These are phyloP conservation scores for Tauraco erythrolophus DNA, from an alignment of 2,113 vertebrate genomes.

Conservation along the genomic window DNA sequence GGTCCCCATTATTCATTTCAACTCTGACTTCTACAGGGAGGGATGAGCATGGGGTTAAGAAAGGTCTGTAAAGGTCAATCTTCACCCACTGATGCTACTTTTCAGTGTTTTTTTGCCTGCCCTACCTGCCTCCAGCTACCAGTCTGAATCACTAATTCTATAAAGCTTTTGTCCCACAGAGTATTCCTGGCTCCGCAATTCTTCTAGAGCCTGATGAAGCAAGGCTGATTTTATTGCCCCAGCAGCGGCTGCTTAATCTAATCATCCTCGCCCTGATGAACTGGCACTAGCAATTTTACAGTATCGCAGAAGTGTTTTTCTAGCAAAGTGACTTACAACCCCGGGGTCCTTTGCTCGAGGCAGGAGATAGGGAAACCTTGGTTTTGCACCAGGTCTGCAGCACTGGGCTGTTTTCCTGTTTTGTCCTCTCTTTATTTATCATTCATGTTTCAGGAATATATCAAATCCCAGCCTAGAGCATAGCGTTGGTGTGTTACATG, in stretches of 20 bases:
- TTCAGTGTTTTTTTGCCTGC: background rate
- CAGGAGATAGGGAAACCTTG: background rate
- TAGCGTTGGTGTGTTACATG: background rate
- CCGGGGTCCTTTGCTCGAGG: background rate
- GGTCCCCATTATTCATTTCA: background rate
- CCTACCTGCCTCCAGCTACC: background rate
- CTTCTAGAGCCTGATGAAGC: background rate
- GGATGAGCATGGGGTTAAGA: background rate
- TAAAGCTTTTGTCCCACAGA: background rate
- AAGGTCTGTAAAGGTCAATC: background rate
- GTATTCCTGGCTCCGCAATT: background rate
- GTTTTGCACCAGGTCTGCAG: background rate
- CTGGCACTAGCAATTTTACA: background rate
- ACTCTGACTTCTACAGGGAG: background rate
- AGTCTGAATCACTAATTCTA: background rate
- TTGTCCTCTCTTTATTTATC: background rate
- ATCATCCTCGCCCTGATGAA: background rate
- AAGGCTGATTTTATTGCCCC: constrained; percentile 33
- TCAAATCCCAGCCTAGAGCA: background rate
- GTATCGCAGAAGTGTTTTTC: background rate
- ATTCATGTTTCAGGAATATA: background rate
- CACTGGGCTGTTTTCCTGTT: background rate
- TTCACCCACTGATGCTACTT: background rate
- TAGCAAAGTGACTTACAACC: background rate
- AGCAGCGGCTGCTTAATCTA: constrained; percentile 10